Evolutionary conservation across 2,113 vertebrate genomes (phyloP).

Genomic region (Rattus norvegicus): GRCr8 NC_086024.1:131543501-131544000

Average conservation of each 20-base stretch:
- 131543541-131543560: constrained; percentile 28
- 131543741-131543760: constrained; percentile 75
- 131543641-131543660: constrained; percentile 72
- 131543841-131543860: neutral
- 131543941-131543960: neutral
- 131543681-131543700: constrained; percentile 84
- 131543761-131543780: constrained; percentile 79
- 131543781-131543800: constrained; percentile 78
- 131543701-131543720: constrained; percentile 78
- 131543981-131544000: accelerated
- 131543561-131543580: neutral
- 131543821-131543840: constrained; percentile 29
- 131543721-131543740: constrained; percentile 78
- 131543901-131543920: neutral
- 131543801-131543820: constrained; percentile 57
- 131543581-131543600: neutral
- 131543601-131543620: constrained; percentile 61
- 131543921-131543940: accelerated
- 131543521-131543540: neutral
- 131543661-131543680: constrained; percentile 74
- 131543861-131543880: neutral
- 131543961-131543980: accelerated
- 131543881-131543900: neutral
- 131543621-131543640: constrained; percentile 80
- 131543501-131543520: constrained; percentile 59